Conservation (phyloP, 2,113 vertebrate species). For the Pantherophis guttatus region DNA sequence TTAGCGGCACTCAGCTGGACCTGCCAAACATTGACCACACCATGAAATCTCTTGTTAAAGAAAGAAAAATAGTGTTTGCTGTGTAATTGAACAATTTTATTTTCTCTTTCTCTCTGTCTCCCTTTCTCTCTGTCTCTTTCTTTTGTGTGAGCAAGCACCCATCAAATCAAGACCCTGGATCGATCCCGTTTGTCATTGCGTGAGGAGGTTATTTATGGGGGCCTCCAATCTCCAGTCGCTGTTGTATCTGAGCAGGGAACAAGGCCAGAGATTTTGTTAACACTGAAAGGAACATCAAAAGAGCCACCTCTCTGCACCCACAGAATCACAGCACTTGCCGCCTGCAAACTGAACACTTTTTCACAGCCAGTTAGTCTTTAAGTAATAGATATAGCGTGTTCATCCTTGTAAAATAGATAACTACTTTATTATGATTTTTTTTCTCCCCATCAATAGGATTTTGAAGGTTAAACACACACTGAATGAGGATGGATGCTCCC, state of each 20-base stretch:
- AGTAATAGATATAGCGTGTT: slow-evolving; percentile 99
- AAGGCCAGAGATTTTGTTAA: slow-evolving; percentile 99
- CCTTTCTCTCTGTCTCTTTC: slow-evolving; percentile 50
- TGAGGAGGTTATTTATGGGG: slow-evolving; percentile 98
- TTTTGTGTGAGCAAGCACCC: slow-evolving; percentile 89
- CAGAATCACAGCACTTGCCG: slow-evolving; percentile 82
- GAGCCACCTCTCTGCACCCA: slow-evolving; percentile 85
- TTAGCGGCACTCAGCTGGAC: slow-evolving; percentile 96
- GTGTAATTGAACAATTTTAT: slow-evolving; percentile 99
- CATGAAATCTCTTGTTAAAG: slow-evolving; percentile 99
- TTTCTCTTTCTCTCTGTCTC: slow-evolving; percentile 71
- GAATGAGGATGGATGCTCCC: slow-evolving; percentile 85
- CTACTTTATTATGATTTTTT: slow-evolving; percentile 95
- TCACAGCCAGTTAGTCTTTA: slow-evolving; percentile 99
- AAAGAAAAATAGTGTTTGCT: slow-evolving; percentile 98
- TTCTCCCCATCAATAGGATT: slow-evolving; percentile 95
- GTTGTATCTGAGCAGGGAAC: slow-evolving; percentile 97
- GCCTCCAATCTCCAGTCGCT: slow-evolving; percentile 98
- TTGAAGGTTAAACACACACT: slow-evolving; percentile 97
- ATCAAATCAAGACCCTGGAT: slow-evolving; percentile 95
- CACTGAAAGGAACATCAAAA: slow-evolving; percentile 96
- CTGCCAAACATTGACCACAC: slow-evolving; percentile 89
- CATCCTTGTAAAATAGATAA: slow-evolving; percentile 99
- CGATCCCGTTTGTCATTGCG: slow-evolving; percentile 92
- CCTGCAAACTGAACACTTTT: slow-evolving; percentile 89